Base-by-base conservation (phyloP, 2,797 vertebrate species). In the Cryptoprocta ferox region DNA sequence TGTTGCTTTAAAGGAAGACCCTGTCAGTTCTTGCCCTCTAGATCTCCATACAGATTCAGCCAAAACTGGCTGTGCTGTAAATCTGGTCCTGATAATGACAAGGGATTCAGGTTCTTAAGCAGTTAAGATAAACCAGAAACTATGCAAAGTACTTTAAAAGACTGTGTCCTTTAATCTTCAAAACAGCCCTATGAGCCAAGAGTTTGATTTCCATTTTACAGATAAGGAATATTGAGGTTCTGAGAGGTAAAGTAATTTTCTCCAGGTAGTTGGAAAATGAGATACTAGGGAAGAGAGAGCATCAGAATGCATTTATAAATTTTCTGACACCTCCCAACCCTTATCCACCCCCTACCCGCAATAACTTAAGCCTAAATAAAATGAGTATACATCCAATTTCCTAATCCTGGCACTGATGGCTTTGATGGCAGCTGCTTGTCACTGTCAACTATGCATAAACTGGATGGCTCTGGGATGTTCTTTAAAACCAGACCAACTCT, bases 201-300 rank as follows among this genome's bases (percentile, higher is more conserved):
- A 39, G 50, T 88, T 92, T 61, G 81, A 85, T 90, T 82, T 53
- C 78, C 19, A 90, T 73, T 97, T 89, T 42, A 35, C 14, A 93
- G n/a, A 89, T 71, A 68, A 79, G 65, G 45, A 76, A 92, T 68
- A 95, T 1, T 42, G 15, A 81, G 81, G 16, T 53, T 84, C 39
- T 18, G 26, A 68, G 87, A 87, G 70, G 19, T 4, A 61, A 81
- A 63, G 16, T 26, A 21, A 53, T 32, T 66, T 97, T 53, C 13
- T 81, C 24, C 66, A n/a, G 35, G 68, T 32, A 78, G 30, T 30
- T 93, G 28, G 65, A 78, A 73, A 89, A 65, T 12, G 3, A 84
- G 66, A 65, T 2, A 53, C 15, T 13, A 24, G 13, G 19, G 66
- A 45, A 30, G 14, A 70, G 30, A 61, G 32, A 35, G 12, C 59